Conservation (phyloP, 2,797 vertebrate genomes). For the Lophius americanus region DNA sequence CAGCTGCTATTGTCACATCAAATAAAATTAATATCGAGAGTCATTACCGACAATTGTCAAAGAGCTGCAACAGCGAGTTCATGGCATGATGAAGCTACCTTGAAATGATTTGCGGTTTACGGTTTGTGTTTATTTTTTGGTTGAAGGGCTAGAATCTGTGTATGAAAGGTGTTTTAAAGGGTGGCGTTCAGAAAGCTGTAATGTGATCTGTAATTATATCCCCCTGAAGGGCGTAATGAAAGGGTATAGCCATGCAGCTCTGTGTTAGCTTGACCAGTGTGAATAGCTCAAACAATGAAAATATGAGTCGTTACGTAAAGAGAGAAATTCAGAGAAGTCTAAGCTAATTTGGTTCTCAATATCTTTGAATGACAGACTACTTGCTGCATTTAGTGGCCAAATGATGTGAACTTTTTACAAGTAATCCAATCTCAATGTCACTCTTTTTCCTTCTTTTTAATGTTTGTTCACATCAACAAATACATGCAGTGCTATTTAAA, state of each 20-base stretch:
- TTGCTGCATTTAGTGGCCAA: slow-evolving; percentile 32
- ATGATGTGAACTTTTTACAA: slow-evolving; percentile 39
- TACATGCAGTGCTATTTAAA: too few species aligned
- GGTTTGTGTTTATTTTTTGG: slow-evolving; percentile 23
- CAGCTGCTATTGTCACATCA: slow-evolving; percentile 26
- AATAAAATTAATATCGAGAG: slow-evolving; percentile 55
- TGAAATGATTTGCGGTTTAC: slow-evolving; percentile 2
- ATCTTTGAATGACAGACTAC: slow-evolving; percentile 54
- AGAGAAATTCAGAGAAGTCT: slow-evolving; percentile 18
- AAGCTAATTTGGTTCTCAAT: slow-evolving; percentile 56
- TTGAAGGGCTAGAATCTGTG: slow-evolving; percentile 35
- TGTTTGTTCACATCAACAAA: not conserved
- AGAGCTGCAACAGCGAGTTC: slow-evolving; percentile 33
- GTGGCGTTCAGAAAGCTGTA: slow-evolving; percentile 19
- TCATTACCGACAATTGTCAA: slow-evolving; percentile 32
- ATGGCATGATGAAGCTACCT: slow-evolving; percentile 1
- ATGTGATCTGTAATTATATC: slow-evolving; percentile 42
- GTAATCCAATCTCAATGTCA: slow-evolving; percentile 19
- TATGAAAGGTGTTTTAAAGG: slow-evolving; percentile 27
- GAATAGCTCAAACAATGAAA: slow-evolving; percentile 23
- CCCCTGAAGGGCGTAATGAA: slow-evolving; percentile 21
- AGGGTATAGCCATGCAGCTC: slow-evolving; percentile 7
- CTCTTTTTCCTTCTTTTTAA: not conserved
- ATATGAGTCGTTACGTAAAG: slow-evolving; percentile 14
- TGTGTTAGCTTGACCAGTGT: slow-evolving; percentile 18